These are phyloP conservation scores for Atrichornis clamosus DNA, from an alignment of 2,113 vertebrate genomes.

Conservation along the genomic window DNA sequence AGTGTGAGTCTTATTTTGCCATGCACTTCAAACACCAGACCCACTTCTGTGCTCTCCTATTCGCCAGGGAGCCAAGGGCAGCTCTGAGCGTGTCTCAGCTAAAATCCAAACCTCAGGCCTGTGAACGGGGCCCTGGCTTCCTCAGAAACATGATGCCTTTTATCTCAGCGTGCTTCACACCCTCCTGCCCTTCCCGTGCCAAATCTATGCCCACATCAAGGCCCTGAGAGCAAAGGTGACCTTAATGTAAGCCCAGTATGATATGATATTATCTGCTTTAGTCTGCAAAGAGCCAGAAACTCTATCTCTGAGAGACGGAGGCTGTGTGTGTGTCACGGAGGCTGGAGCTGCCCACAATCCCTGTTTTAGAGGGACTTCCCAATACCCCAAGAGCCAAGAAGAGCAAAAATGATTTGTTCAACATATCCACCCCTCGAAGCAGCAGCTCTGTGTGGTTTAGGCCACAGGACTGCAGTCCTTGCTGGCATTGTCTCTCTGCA, in stretches of 20 bases:
- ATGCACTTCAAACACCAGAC: not conserved
- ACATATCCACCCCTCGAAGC: fast-evolving
- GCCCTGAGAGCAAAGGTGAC: not conserved
- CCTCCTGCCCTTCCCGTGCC: not conserved
- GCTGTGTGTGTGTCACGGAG: not conserved
- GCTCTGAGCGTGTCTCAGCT: not conserved
- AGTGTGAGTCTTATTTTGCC: not conserved
- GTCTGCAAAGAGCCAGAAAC: not conserved
- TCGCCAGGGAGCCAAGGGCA: not conserved
- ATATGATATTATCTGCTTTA: not conserved
- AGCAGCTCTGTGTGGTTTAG: not conserved
- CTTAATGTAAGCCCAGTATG: not conserved
- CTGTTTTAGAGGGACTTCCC: not conserved
- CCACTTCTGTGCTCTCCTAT: not conserved
- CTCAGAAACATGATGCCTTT: not conserved
- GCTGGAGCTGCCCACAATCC: not conserved
- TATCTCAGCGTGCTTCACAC: not conserved
- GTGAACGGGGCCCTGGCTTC: not conserved
- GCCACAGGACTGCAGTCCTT: fast-evolving
- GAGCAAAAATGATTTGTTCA: not conserved
- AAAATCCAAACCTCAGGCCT: not conserved
- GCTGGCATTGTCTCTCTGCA: not conserved
- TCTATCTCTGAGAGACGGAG: not conserved
- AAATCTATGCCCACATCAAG: not conserved
- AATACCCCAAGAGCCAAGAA: not conserved